These are phyloP conservation scores for Hyles vespertilio DNA, from an alignment of 1,140 invertebrate genomes.

Conservation along the genomic window DNA sequence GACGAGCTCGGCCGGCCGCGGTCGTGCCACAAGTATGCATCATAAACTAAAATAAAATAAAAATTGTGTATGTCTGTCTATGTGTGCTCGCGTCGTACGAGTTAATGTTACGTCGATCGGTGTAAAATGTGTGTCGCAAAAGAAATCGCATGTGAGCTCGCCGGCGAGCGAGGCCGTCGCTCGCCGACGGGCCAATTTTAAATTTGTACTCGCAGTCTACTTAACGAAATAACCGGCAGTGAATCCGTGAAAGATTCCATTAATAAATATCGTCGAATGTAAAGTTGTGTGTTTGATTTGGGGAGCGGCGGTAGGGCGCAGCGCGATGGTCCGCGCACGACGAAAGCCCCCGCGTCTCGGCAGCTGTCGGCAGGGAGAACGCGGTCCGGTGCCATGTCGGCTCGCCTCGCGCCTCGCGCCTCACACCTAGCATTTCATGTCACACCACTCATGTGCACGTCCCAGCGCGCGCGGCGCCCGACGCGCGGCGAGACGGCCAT, in stretches of 20 bases:
- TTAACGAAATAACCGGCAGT: constrained; percentile 75
- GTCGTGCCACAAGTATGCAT: constrained; percentile 71
- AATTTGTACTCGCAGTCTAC: constrained; percentile 75
- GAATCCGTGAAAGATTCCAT: constrained; percentile 75
- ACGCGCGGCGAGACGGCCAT: constrained; percentile 45
- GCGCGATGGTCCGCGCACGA: constrained; percentile 66
- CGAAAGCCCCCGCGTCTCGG: constrained; percentile 67
- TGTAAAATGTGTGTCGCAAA: constrained; percentile 74
- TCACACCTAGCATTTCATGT: constrained; percentile 38
- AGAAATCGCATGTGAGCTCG: constrained; percentile 67
- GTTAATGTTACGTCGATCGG: constrained; percentile 74
- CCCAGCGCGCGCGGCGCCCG: constrained; percentile 17
- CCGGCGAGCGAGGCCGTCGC: constrained; percentile 51
- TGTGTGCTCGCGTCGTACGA: constrained; percentile 75
- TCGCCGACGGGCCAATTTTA: constrained; percentile 67
- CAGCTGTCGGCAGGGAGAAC: constrained; percentile 69
- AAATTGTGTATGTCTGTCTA: constrained; percentile 75
- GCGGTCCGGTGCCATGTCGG: constrained; percentile 59
- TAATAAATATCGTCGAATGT: constrained; percentile 78
- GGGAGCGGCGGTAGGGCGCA: constrained; percentile 40
- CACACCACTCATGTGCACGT: constrained; percentile 39
- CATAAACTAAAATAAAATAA: constrained; percentile 44
- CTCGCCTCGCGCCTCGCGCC: constrained; percentile 43
- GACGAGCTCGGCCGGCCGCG: constrained; percentile 72
- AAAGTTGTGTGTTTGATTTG: constrained; percentile 58